A percentile compares a stretch with the other conserved stretches of the same genome.
These are phyloP conservation scores for Eristalis tenax DNA, from an alignment of 2,888 invertebrate genomes.

Conservation along the genomic window DNA sequence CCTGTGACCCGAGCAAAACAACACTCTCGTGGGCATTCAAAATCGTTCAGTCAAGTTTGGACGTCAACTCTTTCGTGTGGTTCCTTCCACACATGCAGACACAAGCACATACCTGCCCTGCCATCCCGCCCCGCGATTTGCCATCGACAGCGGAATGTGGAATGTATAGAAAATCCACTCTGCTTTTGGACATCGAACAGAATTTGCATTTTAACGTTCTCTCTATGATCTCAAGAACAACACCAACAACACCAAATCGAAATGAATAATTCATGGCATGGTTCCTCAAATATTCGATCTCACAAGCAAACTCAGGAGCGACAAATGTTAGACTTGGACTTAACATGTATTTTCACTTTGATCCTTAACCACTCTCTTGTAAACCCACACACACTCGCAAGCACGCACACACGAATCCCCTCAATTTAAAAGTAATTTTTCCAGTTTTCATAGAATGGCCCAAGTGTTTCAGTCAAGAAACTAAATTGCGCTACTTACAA, in stretches of 20 bases:
- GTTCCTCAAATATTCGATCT: neutral
- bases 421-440: conserved; percentile 34
- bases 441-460: conserved; percentile 53
- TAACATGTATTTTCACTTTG: neutral
- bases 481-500: conserved; percentile 48
- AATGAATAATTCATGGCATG: conserved; percentile 59
- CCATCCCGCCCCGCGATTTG: conserved; percentile 31
- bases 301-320: neutral
- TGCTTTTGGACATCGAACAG: neutral
- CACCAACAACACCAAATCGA: conserved; percentile 16
- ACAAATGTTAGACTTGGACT: neutral
- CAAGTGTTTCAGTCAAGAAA: conserved; percentile 40
- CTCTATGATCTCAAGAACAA: conserved; percentile 11
- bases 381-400: conserved; percentile 24
- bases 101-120: neutral
- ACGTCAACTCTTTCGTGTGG: conserved; percentile 60
- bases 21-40: neutral
- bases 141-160: neutral
- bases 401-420: conserved; percentile 35
- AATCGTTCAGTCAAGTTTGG: conserved; percentile 35
- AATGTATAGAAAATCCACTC: conserved; percentile 29
- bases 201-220: conserved; percentile 27
- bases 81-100: neutral
- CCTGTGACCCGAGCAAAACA: neutral
- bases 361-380: neutral